Evolutionary conservation across 2,113 vertebrate species (phyloP).

Genomic region (Gracilinanus agilis): DNA sequence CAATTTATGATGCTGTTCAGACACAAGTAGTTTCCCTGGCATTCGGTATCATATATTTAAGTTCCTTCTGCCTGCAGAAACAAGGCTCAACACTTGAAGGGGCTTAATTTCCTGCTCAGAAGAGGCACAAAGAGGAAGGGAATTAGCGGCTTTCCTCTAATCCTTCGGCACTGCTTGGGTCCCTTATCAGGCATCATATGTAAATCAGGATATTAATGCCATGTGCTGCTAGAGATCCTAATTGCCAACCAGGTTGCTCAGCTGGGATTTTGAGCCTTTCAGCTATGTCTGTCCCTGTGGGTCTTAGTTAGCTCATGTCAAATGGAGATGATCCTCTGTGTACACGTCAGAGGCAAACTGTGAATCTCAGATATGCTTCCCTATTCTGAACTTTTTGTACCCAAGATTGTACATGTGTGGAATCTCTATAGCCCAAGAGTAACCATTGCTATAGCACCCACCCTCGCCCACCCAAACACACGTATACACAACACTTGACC

Average conservation of each 20-base stretch:
- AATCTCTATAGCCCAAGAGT: neutral
- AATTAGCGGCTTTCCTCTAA: neutral
- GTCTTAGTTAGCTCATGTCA: neutral
- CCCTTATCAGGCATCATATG: neutral
- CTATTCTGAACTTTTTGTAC: neutral
- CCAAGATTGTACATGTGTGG: neutral
- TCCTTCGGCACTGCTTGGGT: neutral
- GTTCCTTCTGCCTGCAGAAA: slow-evolving; percentile 11
- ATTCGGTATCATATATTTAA: neutral
- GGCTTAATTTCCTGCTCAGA: neutral
- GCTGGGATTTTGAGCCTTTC: neutral
- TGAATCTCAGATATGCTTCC: neutral
- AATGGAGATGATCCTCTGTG: neutral
- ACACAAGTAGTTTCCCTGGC: neutral
- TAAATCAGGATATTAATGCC: neutral
- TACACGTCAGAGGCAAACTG: neutral
- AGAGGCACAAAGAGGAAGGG: neutral
- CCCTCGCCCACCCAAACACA: neutral
- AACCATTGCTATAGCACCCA: neutral
- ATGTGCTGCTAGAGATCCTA: neutral
- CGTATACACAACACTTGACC: neutral
- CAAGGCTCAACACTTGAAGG: neutral
- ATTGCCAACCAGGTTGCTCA: neutral
- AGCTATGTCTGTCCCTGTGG: neutral
- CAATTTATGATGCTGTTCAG: neutral